Conservation (phyloP, 1,140 invertebrate species). For the Drosophila sturtevanti region DNA sequence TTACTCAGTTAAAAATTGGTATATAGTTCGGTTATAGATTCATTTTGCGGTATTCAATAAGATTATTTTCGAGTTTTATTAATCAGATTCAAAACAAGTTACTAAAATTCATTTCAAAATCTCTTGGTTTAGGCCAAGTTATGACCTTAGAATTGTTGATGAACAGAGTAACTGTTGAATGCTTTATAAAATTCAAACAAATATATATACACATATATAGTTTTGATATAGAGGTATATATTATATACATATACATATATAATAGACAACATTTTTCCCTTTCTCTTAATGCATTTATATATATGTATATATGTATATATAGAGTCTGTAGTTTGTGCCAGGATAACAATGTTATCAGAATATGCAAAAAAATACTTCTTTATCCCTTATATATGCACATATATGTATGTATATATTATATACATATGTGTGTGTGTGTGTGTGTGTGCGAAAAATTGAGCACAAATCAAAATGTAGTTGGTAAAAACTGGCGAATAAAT, state of each 20-base stretch:
- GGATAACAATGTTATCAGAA: conserved; percentile 58
- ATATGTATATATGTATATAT: not conserved
- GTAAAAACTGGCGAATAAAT: conserved; percentile 13
- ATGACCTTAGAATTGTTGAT: not conserved
- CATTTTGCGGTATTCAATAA: too few relatives aligned
- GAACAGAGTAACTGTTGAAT: not conserved
- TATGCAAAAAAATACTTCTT: not conserved
- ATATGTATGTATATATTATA: conserved; percentile 17
- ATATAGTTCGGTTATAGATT: not conserved
- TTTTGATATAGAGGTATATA: too few relatives aligned
- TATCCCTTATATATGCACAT: not conserved
- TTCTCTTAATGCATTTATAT: not conserved
- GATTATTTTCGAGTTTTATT: too few relatives aligned
- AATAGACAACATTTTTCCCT: not conserved
- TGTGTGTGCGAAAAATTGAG: conserved; percentile 36
- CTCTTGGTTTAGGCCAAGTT: too few relatives aligned
- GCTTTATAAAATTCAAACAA: not conserved
- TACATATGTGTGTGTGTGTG: conserved; percentile 14
- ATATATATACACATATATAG: too few relatives aligned
- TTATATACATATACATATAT: too few relatives aligned
- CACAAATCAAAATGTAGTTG: conserved; percentile 66
- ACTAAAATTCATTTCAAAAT: too few relatives aligned
- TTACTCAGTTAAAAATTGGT: not conserved
- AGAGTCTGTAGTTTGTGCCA: conserved; percentile 10
- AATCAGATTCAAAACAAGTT: too few relatives aligned